Evolutionary conservation across 2,888 invertebrate genomes (phyloP), one percentile per base, ranked within the genome.

Genomic region (Drosophila setosimentum): DNA sequence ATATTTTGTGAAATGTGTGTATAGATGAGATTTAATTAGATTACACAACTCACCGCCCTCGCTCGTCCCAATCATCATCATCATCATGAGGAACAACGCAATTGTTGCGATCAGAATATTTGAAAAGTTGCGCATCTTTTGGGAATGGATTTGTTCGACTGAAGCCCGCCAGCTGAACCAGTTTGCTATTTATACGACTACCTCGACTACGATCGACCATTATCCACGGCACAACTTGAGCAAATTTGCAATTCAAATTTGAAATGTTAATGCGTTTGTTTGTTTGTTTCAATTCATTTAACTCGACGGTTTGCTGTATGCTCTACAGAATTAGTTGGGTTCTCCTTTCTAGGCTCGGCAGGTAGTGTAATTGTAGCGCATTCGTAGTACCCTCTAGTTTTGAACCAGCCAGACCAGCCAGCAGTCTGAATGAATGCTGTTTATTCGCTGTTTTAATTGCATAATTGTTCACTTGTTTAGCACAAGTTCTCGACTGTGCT

Each of bases 101-200:
- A 66, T 5, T n/a, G 60, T 33, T 58, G 54, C 50, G 8, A 32
- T n/a, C 45, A 70, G 8, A 13, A 62, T 30, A 18, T 33, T n/a
- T 27, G 63, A 65, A 13, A 61, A 18, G 63, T 58, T 76, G 63
- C 69, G 72, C 84, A 84, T 88, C 51, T 32, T 86, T 29, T 1
- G 51, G 27, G 55, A 42, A 40, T 60, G 18, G 24, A 18, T 69
- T 51, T 57, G 49, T 71, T 58, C 58, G 48, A 73, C 80, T 81
- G 66, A 70, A 49, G 64, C 48, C 50, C 30, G 7, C 21, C 53
- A 35, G 61, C 30, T 29, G 65, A 68, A 81, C 79, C 87, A 54
- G 89, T 81, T 84, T 61, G 68, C 89, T 88, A 84, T 84, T 81
- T 84, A 84, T 84, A 84, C 65, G 37, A 29, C 30, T 24, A 61